Conservation (phyloP, 2,113 vertebrate species). For the Engystomops pustulosus region DNA sequence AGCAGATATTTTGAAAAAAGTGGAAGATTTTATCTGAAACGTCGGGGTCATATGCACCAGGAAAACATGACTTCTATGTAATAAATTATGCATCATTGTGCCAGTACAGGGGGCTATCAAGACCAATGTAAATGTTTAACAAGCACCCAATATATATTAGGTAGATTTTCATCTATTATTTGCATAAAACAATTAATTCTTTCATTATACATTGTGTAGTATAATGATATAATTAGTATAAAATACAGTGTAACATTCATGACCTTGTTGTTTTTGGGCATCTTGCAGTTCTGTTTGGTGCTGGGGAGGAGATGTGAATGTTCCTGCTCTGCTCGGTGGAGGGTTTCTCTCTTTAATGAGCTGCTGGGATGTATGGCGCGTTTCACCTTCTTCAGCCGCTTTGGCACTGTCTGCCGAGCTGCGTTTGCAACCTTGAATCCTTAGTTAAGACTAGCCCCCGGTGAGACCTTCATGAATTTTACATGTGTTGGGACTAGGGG, state of each 20-base stretch:
- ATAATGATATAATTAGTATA: not conserved
- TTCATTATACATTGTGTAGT: too few relatives aligned
- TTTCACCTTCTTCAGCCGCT: conserved; percentile 57
- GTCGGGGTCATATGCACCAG: too few relatives aligned
- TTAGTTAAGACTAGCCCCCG: conserved; percentile 30
- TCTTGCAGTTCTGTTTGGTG: not conserved
- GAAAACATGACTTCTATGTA: too few relatives aligned
- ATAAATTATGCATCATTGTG: too few relatives aligned
- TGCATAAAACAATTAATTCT: too few relatives aligned
- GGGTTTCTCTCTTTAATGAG: conserved; percentile 30
- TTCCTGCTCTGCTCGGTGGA: not conserved
- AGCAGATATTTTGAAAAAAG: too few relatives aligned
- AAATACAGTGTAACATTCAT: not conserved
- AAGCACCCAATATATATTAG: too few relatives aligned
- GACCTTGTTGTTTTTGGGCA: not conserved
- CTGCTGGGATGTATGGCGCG: conserved; percentile 37
- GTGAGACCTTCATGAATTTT: conserved; percentile 57
- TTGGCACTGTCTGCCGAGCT: not conserved
- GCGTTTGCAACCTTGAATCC: not conserved
- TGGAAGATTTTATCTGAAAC: too few relatives aligned
- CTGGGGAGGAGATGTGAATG: not conserved
- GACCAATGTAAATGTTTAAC: too few relatives aligned
- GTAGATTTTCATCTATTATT: too few relatives aligned
- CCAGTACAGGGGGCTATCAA: too few relatives aligned
- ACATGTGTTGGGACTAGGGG: conserved; percentile 47